Percentiles rank a stretch among this genome's conserved stretches.
phyloP scores from a whole-genome alignment of 2,797 vertebrate genomes.

The Betta splendens region DNA sequence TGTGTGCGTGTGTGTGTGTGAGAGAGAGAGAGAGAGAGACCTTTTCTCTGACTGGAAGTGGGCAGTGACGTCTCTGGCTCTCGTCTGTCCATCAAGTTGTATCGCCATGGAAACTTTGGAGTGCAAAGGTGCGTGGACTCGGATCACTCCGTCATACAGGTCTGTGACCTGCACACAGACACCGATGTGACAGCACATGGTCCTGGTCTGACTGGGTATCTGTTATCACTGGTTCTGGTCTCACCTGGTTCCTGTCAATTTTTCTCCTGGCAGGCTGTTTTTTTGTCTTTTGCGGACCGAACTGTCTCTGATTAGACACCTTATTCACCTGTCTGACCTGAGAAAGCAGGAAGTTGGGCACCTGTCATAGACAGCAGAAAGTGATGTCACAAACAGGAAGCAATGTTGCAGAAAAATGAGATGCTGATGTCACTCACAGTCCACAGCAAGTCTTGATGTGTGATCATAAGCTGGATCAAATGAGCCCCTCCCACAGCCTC shows the following conservation, averaged over 20 bases:
- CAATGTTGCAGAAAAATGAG: conserved; percentile 68
- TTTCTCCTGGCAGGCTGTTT: conserved; percentile 85
- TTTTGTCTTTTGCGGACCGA: conserved; percentile 80
- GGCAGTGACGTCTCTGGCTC: conserved; percentile 87
- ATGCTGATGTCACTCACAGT: conserved; percentile 77
- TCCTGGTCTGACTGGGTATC: not conserved
- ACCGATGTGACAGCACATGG: not conserved
- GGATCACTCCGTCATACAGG: conserved; percentile 91
- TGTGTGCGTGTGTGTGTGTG: not conserved
- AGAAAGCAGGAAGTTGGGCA: conserved; percentile 86
- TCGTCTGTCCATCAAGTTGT: conserved; percentile 88
- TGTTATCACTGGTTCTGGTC: not conserved
- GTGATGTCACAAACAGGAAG: conserved; percentile 73
- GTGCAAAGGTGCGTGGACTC: conserved; percentile 91
- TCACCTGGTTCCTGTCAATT: conserved; percentile 86
- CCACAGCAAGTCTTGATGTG: conserved; percentile 93
- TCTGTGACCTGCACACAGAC: conserved; percentile 81
- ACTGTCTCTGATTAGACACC: conserved; percentile 83
- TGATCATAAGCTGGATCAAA: conserved; percentile 88
- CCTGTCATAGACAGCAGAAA: conserved; percentile 60
- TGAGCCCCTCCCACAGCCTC: conserved; percentile 87
- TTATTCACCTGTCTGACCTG: conserved; percentile 95
- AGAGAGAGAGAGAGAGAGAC: too few relatives aligned
- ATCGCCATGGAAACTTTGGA: conserved; percentile 96
- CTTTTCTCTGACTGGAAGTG: conserved; percentile 90